Base-by-base conservation (phyloP, 2,888 invertebrate genomes). In the Gasteruption jaculator region DNA sequence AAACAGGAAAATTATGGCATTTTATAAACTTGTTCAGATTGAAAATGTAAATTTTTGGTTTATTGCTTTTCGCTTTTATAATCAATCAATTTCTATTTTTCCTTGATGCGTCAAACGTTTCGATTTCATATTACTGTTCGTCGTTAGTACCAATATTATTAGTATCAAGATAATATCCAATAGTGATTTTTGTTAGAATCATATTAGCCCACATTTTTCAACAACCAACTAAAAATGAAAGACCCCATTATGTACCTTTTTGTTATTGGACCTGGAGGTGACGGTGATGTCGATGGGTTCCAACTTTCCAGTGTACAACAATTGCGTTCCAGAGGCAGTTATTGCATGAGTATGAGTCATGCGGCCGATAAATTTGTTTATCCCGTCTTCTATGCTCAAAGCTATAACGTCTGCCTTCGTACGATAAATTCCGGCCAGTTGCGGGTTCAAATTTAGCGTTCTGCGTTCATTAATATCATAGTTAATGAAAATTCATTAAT, bases 181-280 rank as follows among this genome's bases (percentile, higher is more conserved):
- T 5, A 5, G n/a, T 27, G 6, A 7, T 27, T 6, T 7, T 14
- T n/a, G 24, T 10, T 19, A 11, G 20, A 30, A 11, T 14, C n/a
- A 30, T 14, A n/a, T 26, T 6, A 8, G 33, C 12, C 6, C 19
- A 27, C 21, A 12, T 40, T 26, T 15, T 14, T 15, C 12, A 24
- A 35, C 4, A 26, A 18, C 27, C n/a, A n/a, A n/a, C n/a, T n/a
- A n/a, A n/a, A n/a, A n/a, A n/a, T n/a, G n/a, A n/a, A n/a, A n/a
- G n/a, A n/a, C n/a, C n/a, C n/a, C n/a, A n/a, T n/a, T n/a, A n/a
- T n/a, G 12, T 38, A 87, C 92, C 78, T 91, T 92, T 68, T 94
- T 94, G 66, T 91, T 91, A 15, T 89, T 86, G 15, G 85, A 81
- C 44, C 93, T 74, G n/a, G 81, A 82, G 14, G 80, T 83, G 5